Conservation (phyloP, 2,113 vertebrate genomes). For the Barbus barbus region DNA sequence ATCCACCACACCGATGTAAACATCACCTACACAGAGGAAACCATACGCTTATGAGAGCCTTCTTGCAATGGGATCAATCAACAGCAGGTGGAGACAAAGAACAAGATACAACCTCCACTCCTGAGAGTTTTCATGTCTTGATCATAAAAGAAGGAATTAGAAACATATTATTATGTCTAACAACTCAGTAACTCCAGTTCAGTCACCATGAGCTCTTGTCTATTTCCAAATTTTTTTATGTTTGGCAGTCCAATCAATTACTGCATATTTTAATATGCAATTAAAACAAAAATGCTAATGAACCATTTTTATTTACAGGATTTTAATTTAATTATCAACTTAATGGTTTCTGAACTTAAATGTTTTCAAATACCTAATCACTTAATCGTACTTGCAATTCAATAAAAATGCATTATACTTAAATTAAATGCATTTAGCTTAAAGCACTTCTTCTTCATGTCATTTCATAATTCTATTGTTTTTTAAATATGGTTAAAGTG, state of each 20-base stretch:
- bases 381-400: background rate
- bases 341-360: background rate
- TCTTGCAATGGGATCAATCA: conserved; percentile 41
- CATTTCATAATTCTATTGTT: too few species aligned
- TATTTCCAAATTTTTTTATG: background rate
- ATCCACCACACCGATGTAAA: conserved; percentile 88
- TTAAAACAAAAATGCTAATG: background rate
- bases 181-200: conserved; percentile 29
- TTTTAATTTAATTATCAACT: background rate
- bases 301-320: background rate
- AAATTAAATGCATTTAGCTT: too few species aligned
- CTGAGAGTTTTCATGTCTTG: conserved; percentile 30
- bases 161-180: conserved; percentile 16
- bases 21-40: conserved; percentile 79
- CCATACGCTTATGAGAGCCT: background rate
- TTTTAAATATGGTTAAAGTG: too few species aligned
- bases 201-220: background rate
- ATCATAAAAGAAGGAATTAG: background rate
- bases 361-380: background rate
- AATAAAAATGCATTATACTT: background rate
- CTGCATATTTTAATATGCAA: too few species aligned
- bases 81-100: conserved; percentile 67
- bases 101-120: background rate
- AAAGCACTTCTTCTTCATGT: too few species aligned
- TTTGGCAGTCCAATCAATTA: background rate